Base-by-base conservation (phyloP, 2,797 vertebrate genomes). In the Melanotaenia boesemani region DNA sequence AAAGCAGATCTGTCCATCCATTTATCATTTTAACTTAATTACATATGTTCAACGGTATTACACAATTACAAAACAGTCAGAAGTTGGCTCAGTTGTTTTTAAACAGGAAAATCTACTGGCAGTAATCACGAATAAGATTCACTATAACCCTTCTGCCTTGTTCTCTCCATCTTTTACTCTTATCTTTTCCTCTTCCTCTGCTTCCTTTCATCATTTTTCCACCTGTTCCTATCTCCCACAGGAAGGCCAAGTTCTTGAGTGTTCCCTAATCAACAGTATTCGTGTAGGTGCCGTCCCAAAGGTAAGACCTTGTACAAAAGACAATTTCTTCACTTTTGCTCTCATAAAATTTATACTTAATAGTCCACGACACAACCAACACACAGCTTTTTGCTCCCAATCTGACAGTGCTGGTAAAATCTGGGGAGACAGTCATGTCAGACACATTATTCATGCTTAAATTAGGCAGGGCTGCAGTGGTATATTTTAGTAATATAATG, bases 211-310 rank as follows among this genome's bases (percentile, higher is more conserved):
- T 8, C 36, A 15, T 76, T 5, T 77, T 74, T 68, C 70, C 73
- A 0, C 24, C 41, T 63, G 0, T 76, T 48, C 22, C 15, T 67
- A 52, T 72, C 85, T 92, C 72, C 76, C 39, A 34, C 91, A 99
- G 98, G 98, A 99, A 91, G 98, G 98, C 69, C 97, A 99, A 86
- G 96, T 99, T 52, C 93, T 99, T 22, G 98, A 99, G 93, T 99
- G 97, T 79, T 99, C 97, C 61, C 95, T 99, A 81, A 97, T 99
- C 95, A 99, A 99, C 95, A 99, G 97, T 64, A 96, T 99, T 77
- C 97, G 98, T 2, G 93, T 94, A 52, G 97, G 96, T 82, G 90
- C 95, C 32, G 89, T 96, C 77, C 97, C 97, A 72, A 99, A 97
- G 97, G 98, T 99, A 94, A 94, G 92, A 74, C 80, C 54, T 72